These are phyloP conservation scores for Heliconius ethilla DNA, from an alignment of 2,888 invertebrate genomes.

Conservation along the genomic window DNA sequence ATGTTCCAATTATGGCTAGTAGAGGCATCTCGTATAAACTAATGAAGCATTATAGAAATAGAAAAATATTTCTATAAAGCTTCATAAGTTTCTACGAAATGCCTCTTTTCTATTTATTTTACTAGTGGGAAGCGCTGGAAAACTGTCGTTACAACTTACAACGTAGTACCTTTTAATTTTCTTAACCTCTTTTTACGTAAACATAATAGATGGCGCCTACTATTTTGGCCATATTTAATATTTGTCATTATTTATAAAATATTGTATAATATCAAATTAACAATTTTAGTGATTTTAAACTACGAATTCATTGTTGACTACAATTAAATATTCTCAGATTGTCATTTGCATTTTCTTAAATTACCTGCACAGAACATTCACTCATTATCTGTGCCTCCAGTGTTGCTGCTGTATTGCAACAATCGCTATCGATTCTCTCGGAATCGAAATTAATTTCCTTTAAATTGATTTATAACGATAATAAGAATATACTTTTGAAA, in stretches of 20 bases:
- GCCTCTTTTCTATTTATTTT: too few species aligned
- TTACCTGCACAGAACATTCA: background rate
- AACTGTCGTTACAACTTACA: background rate
- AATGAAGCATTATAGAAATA: too few species aligned
- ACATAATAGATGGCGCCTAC: background rate
- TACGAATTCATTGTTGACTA: background rate
- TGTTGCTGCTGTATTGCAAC: background rate
- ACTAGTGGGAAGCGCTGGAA: too few species aligned
- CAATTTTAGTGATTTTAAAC: background rate
- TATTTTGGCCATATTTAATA: background rate
- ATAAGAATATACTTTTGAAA: background rate
- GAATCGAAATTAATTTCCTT: background rate
- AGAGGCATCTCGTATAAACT: background rate
- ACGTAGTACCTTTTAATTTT: background rate
- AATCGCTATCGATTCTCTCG: background rate
- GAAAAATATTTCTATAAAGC: too few species aligned
- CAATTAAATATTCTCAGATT: background rate
- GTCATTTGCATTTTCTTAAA: background rate
- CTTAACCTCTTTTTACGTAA: background rate
- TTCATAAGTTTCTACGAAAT: too few species aligned
- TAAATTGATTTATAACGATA: background rate
- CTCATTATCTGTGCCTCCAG: background rate
- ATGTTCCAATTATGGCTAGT: background rate
- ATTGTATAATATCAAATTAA: background rate
- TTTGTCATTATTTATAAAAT: background rate